Conservation (phyloP, 2,888 invertebrate genomes). For the Heliothis peltigera region DNA sequence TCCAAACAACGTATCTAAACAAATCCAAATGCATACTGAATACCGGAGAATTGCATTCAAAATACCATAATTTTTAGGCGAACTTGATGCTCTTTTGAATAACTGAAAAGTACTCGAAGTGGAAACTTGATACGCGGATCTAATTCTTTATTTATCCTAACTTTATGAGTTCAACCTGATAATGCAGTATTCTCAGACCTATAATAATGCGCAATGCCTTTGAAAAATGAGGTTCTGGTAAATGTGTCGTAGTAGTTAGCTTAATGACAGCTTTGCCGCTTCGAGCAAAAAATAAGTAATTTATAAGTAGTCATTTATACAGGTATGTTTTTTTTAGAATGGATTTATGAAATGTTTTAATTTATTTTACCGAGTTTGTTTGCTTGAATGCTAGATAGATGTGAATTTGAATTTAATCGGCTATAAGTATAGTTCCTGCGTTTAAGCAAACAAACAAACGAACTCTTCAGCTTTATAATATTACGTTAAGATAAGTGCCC, state of each 20-base stretch:
- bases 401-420: no score
- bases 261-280: no score
- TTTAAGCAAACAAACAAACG: no score
- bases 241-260: not conserved
- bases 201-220: not conserved
- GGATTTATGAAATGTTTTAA: no score
- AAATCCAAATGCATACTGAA: not conserved
- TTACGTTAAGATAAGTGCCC: no score
- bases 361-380: no score
- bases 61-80: constrained; percentile 13
- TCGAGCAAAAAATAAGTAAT: no score
- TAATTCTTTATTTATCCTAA: constrained; percentile 8
- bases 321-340: no score
- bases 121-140: constrained; percentile 16
- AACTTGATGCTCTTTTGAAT: constrained; percentile 26
- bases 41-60: not conserved
- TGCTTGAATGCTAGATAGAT: no score
- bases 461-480: no score
- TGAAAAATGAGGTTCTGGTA: not conserved
- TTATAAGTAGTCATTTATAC: no score
- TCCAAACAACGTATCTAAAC: not conserved
- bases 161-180: not conserved
- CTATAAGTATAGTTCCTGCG: no score
- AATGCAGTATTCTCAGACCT: not conserved
- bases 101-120: constrained; percentile 12